Conservation (phyloP, 1,140 invertebrate species). For the Drosophila paulistorum region DNA sequence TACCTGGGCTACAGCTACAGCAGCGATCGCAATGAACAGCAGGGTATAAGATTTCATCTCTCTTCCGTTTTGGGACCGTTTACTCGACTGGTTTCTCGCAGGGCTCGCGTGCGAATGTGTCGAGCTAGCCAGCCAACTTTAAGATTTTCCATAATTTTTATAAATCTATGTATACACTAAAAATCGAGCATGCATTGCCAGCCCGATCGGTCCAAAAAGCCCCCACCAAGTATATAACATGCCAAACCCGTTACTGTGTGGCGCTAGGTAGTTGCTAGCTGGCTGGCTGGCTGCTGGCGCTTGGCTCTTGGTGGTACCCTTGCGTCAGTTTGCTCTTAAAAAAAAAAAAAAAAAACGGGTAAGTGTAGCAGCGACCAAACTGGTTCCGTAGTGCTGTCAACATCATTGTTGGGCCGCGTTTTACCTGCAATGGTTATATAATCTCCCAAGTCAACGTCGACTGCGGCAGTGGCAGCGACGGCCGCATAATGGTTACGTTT, state of each 20-base stretch:
- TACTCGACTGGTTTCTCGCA: conserved; percentile 52
- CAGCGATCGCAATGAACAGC: conserved; percentile 38
- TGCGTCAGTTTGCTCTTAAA: conserved; percentile 78
- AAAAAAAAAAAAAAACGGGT: conserved; percentile 38
- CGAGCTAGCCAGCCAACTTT: conserved; percentile 31
- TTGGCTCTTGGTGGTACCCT: conserved; percentile 53
- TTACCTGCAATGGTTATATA: conserved; percentile 60
- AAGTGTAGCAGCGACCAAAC: conserved; percentile 56
- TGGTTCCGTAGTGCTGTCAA: conserved; percentile 57
- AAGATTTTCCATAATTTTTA: conserved; percentile 72
- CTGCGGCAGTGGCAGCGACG: conserved; percentile 3
- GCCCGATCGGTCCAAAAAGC: conserved; percentile 21
- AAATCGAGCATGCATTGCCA: conserved; percentile 17
- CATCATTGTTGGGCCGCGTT: conserved; percentile 62
- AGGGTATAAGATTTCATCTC: conserved; percentile 63
- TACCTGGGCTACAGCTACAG: conserved; percentile 52
- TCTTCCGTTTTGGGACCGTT: conserved; percentile 13
- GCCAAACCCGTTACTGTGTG: conserved; percentile 65
- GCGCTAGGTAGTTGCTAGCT: not conserved
- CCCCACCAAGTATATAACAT: conserved; percentile 46
- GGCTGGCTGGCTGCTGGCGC: conserved; percentile 24
- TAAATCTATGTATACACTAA: conserved; percentile 37
- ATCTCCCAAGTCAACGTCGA: conserved; percentile 43
- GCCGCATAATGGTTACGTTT: conserved; percentile 74
- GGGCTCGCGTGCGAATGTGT: conserved; percentile 66